Evolutionary conservation across 2,113 vertebrate genomes (phyloP).

Genomic region (Antidorcas marsupialis): DNA sequence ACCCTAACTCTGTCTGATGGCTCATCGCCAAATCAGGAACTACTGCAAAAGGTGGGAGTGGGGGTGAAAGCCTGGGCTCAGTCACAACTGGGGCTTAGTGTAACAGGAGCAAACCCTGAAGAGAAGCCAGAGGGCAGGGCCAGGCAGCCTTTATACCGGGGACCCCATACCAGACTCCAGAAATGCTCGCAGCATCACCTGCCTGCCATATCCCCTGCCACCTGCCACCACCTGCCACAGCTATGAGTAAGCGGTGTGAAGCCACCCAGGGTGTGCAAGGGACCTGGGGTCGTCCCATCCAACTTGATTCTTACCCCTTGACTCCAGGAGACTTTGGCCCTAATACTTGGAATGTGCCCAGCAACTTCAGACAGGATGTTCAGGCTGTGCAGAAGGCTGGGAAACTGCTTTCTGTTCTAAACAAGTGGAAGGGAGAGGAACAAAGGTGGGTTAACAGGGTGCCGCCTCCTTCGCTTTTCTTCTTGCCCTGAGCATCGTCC

Average conservation of each 20-base stretch:
- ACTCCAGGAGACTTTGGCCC: not conserved
- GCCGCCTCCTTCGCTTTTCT: not conserved
- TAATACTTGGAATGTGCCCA: not conserved
- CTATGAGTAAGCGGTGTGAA: not conserved
- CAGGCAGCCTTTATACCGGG: accelerated
- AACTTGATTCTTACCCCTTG: not conserved
- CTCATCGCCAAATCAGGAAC: not conserved
- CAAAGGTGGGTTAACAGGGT: not conserved
- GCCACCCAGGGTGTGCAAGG: not conserved
- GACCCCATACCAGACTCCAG: not conserved
- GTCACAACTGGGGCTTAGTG: not conserved
- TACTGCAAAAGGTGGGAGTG: not conserved
- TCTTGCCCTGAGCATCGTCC: not conserved
- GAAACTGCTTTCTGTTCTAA: not conserved
- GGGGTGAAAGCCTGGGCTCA: not conserved
- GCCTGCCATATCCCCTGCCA: not conserved
- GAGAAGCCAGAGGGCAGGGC: not conserved
- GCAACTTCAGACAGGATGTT: not conserved
- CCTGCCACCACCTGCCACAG: not conserved
- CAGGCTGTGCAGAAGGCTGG: not conserved
- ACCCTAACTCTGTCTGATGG: not conserved
- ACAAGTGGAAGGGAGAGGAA: not conserved
- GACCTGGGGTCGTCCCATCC: not conserved
- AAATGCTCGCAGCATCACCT: not conserved
- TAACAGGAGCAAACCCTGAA: not conserved